Conservation (phyloP, 1,140 invertebrate genomes). For the Drosophila virilis region DNA sequence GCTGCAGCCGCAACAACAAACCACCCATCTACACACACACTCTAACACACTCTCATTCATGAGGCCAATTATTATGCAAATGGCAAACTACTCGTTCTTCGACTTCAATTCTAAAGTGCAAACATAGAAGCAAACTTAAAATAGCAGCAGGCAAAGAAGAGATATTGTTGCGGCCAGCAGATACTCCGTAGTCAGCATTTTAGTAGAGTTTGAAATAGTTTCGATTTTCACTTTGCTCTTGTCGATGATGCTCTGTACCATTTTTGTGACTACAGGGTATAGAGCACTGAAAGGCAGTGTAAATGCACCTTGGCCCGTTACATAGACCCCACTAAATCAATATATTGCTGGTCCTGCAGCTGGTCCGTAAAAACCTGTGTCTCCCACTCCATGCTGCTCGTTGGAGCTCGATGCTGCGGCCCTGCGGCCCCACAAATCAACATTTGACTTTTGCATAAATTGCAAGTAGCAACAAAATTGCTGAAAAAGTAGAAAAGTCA, state of each 20-base stretch:
- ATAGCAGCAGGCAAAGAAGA: conserved; percentile 45
- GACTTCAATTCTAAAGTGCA: conserved; percentile 50
- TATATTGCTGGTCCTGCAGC: conserved; percentile 48
- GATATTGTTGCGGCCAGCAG: conserved; percentile 13
- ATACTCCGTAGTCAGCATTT: conserved; percentile 21
- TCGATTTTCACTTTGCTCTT: too few species aligned
- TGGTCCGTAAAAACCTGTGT: conserved; percentile 7
- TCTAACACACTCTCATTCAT: conserved; percentile 25
- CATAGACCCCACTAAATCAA: conserved; percentile 71
- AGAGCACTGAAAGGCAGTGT: background rate
- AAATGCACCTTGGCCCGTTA: background rate
- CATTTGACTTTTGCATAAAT: conserved; percentile 83
- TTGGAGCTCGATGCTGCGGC: conserved; percentile 2
- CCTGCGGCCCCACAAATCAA: conserved; percentile 68
- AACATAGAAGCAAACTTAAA: conserved; percentile 64
- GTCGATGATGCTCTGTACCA: too few species aligned
- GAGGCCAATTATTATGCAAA: conserved; percentile 79
- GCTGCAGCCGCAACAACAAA: conserved; percentile 15
- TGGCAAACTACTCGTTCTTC: conserved; percentile 56
- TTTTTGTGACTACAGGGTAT: background rate
- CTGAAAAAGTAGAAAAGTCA: conserved; percentile 70
- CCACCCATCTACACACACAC: too few species aligned
- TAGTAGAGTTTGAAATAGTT: too few species aligned
- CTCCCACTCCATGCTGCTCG: conserved; percentile 10
- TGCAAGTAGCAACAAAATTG: conserved; percentile 79